A percentile compares a stretch with the other conserved stretches of the same genome.
These are phyloP conservation scores for Bothrops jararaca DNA, from an alignment of 2,113 vertebrate species.

Conservation along the genomic window DNA sequence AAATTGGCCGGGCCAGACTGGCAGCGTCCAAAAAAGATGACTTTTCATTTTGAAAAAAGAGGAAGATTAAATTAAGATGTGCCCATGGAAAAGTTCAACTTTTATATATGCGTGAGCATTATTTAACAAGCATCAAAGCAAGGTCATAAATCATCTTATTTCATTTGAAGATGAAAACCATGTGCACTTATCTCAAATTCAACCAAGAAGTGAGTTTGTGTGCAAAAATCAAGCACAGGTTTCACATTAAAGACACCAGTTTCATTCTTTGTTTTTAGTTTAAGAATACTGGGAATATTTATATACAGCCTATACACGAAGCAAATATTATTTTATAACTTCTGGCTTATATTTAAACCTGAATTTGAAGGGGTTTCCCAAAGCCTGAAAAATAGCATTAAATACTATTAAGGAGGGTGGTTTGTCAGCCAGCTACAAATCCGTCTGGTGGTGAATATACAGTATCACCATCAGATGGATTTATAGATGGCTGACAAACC, in stretches of 20 bases:
- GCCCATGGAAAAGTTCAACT: background rate
- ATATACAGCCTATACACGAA: background rate
- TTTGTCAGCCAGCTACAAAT: too few relatives aligned
- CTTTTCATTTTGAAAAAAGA: background rate
- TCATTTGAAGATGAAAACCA: background rate
- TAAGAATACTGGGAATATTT: background rate
- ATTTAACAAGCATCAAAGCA: background rate
- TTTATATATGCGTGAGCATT: background rate
- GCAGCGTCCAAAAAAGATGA: too few relatives aligned
- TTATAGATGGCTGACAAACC: too few relatives aligned
- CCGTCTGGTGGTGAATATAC: too few relatives aligned
- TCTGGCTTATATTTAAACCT: background rate
- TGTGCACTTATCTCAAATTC: background rate
- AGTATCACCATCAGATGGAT: too few relatives aligned
- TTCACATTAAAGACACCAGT: background rate
- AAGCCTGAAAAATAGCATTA: background rate
- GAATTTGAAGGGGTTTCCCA: background rate
- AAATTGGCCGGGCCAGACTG: too few relatives aligned
- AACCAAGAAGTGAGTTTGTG: background rate
- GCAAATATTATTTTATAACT: background rate
- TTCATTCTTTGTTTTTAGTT: background rate
- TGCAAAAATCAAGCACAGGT: background rate
- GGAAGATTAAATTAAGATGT: background rate
- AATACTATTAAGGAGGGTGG: too few relatives aligned
- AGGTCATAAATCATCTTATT: background rate